phyloP scores from a whole-genome alignment of 2,888 invertebrate genomes.

The Caprella mutica region DNA sequence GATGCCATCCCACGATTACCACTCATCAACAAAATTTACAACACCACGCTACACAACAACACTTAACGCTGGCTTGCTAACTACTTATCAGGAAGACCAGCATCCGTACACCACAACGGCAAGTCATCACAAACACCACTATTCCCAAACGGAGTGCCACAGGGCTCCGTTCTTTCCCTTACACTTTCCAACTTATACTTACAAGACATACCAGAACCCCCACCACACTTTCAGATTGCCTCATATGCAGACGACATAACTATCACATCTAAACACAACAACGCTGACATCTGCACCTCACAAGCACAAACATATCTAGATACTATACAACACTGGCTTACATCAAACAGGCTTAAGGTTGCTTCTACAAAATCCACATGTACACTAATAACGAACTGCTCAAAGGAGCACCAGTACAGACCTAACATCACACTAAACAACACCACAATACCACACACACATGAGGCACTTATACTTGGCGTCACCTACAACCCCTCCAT shows the following conservation, averaged over 20 bases:
- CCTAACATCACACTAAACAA: slow-evolving; percentile 8
- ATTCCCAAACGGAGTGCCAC: slow-evolving; percentile 37
- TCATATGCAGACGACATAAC: slow-evolving; percentile 34
- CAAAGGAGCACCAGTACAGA: not conserved
- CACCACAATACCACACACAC: slow-evolving; percentile 4
- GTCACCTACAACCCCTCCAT: not conserved
- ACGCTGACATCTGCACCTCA: not conserved
- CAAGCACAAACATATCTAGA: not conserved
- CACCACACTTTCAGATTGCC: too few relatives aligned
- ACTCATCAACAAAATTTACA: slow-evolving; percentile 35
- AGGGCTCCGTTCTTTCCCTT: slow-evolving; percentile 36
- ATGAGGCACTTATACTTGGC: not conserved
- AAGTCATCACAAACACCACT: slow-evolving; percentile 13
- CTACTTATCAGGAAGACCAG: slow-evolving; percentile 35
- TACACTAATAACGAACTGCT: slow-evolving; percentile 2
- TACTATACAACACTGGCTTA: slow-evolving; percentile 1
- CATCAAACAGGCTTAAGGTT: slow-evolving; percentile 1
- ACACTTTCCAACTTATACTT: slow-evolving; percentile 35
- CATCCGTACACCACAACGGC: slow-evolving; percentile 35
- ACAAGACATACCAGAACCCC: slow-evolving; percentile 35
- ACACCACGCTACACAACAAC: slow-evolving; percentile 33
- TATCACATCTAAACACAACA: not conserved
- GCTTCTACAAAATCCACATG: slow-evolving; percentile 1
- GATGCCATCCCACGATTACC: slow-evolving; percentile 37
- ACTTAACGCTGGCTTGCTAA: slow-evolving; percentile 24